Conservation (phyloP, 30 jellyfish, hydroid and myxozoan genomes). For the Calvadosia cruxmelitensis region DNA sequence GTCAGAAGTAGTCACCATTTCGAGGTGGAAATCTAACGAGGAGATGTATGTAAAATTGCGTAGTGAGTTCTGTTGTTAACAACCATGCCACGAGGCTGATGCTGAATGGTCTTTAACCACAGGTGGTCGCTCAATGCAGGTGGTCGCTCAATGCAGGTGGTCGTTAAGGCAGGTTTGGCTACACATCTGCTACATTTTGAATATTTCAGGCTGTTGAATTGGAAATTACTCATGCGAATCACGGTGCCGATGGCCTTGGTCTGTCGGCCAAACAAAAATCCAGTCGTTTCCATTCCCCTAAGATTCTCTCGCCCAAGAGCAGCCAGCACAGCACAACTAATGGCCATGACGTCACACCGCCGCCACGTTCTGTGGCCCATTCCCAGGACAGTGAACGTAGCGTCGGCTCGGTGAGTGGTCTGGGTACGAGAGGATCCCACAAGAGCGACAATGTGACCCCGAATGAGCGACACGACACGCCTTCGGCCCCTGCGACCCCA, state of each 20-base stretch:
- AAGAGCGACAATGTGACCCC: neutral
- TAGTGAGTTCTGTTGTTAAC: too few species aligned
- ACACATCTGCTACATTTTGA: too few species aligned
- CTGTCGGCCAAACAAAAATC: neutral
- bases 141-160: too few species aligned
- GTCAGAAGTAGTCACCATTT: too few species aligned
- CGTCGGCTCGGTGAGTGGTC: neutral
- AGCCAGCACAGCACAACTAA: slow-evolving; percentile 12
- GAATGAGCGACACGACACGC: neutral
- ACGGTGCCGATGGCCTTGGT: neutral
- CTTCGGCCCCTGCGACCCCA: neutral
- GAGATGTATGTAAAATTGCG: too few species aligned
- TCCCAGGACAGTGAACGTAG: neutral
- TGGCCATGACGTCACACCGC: neutral
- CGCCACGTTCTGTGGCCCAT: neutral
- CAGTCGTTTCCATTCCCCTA: slow-evolving; percentile 38
- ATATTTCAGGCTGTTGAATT: slow-evolving; percentile 1
- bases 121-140: too few species aligned
- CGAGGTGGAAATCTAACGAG: too few species aligned
- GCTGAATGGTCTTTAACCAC: too few species aligned
- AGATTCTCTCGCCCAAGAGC: slow-evolving; percentile 37
- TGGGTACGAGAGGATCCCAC: neutral
- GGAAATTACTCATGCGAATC: neutral
- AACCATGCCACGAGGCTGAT: too few species aligned
- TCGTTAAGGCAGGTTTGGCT: too few species aligned